These are phyloP conservation scores for Tetranychus piercei DNA, from an alignment of 2,888 invertebrate genomes.

Conservation along the genomic window DNA sequence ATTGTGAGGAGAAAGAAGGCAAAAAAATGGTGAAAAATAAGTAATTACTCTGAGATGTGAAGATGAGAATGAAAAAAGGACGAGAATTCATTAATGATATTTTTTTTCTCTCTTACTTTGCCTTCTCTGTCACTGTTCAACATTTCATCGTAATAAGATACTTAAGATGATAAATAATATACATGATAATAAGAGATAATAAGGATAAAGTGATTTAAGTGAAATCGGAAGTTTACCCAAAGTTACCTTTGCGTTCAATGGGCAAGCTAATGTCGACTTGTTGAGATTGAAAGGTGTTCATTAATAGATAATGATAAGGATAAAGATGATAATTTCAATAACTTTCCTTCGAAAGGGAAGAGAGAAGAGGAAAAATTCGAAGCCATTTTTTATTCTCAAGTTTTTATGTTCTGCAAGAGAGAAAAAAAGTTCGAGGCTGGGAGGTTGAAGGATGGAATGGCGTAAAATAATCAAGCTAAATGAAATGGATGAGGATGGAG, in stretches of 20 bases:
- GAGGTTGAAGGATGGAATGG: background rate
- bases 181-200: background rate
- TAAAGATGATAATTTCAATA: background rate
- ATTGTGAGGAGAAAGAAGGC: background rate
- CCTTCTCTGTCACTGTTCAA: conserved; percentile 1
- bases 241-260: background rate
- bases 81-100: background rate
- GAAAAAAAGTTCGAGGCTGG: background rate
- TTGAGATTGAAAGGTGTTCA: background rate
- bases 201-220: background rate
- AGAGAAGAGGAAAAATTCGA: background rate
- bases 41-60: background rate
- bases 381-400: background rate
- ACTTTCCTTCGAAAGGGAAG: background rate
- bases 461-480: background rate
- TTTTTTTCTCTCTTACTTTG: conserved; percentile 4
- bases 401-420: background rate
- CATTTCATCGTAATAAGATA: background rate
- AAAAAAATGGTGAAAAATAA: conserved; percentile 2
- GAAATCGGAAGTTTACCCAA: background rate
- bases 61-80: background rate
- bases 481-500: background rate
- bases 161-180: background rate
- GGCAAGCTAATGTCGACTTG: background rate
- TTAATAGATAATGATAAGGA: background rate